Base-by-base conservation (phyloP, 2,797 vertebrate species). In the Hippopotamyrus pictus region DNA sequence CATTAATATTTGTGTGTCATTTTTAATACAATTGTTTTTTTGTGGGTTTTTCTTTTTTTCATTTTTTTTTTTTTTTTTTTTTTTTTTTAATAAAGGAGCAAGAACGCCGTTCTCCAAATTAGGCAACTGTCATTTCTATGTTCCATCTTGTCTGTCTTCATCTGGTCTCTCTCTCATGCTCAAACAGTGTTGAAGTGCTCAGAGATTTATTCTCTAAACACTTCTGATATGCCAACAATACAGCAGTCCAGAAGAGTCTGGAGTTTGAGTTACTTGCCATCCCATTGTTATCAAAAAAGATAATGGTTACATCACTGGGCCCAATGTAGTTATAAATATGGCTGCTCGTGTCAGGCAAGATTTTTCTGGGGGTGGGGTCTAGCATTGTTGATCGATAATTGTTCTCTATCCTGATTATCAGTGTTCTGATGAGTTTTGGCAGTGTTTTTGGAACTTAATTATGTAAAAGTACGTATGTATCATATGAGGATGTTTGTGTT, bases 51-150 rank as follows among this genome's bases (percentile, higher is more conserved):
- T 53, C 2, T 51, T 54, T 5, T 17, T 19, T 50, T 12, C 0
- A 2, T 50, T 53, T 53, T 22, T 4, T 14, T 51, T 14, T 86
- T 86, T 1, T n/a, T 59, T 86, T 44, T 41, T 88, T 87, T 14
- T 89, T 91, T 91, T 92, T 91, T 92, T 89, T 87, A 93, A 95
- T 94, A 95, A 93, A 92, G 90, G 12, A 89, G 85, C 89, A 90
- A 90, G 82, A 65, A 25, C 62, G 86, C 89, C 33, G 88, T 92
- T 93, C 88, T 93, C 89, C 83, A 86, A 53, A 90, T 84, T 86
- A 88, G 54, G 3, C 48, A 19, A 33, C 14, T 88, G 83, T 76
- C 62, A 86, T 62, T 69, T 89, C 84, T 89, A 25, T 89, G 82
- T 89, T 87, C 17, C 37, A 50, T 14, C 65, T 46, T n/a, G 65